Percentiles rank a stretch among this genome's conserved stretches.
Evolutionary conservation across 2,113 vertebrate genomes (phyloP).

Genomic region (Paraplagusia blochii): DNA sequence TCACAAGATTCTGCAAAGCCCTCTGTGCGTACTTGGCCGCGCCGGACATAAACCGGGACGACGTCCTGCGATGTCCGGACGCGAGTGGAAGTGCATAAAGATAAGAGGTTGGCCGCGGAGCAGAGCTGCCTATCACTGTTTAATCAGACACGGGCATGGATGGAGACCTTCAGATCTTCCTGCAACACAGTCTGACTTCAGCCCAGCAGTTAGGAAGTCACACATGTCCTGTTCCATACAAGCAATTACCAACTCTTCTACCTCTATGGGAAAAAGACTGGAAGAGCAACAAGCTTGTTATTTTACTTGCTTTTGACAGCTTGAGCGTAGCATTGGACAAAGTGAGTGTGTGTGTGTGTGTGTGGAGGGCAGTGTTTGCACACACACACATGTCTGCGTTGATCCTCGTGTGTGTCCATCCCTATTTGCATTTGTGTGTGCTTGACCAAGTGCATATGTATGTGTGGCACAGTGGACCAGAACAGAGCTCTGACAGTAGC

Average conservation of each 20-base stretch:
- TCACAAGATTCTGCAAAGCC: constrained; percentile 12
- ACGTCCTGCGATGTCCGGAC: constrained; percentile 11
- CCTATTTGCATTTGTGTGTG: background rate
- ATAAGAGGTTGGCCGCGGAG: constrained; percentile 30
- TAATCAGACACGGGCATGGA: constrained; percentile 37
- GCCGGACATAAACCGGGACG: constrained; percentile 25
- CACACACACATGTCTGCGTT: background rate
- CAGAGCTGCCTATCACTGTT: constrained; percentile 39
- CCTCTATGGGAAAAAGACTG: constrained; percentile 45
- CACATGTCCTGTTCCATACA: constrained; percentile 27
- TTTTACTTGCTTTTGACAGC: constrained; percentile 94
- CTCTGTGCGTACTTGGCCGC: constrained; percentile 7
- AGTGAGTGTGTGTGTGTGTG: constrained; percentile 52
- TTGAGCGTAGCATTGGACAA: constrained; percentile 89
- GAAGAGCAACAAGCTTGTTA: constrained; percentile 84
- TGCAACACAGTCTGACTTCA: constrained; percentile 44
- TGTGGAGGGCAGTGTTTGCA: constrained; percentile 8
- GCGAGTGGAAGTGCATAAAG: constrained; percentile 27
- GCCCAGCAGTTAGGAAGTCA: constrained; percentile 34
- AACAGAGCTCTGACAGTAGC: constrained; percentile 96
- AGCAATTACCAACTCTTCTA: constrained; percentile 43
- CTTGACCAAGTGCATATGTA: constrained; percentile 24
- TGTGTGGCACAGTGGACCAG: constrained; percentile 94
- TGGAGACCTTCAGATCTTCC: constrained; percentile 42
- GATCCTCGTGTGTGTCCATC: background rate